Base-by-base conservation (phyloP, 2,888 invertebrate species). In the Pterobdella sp. region DNA sequence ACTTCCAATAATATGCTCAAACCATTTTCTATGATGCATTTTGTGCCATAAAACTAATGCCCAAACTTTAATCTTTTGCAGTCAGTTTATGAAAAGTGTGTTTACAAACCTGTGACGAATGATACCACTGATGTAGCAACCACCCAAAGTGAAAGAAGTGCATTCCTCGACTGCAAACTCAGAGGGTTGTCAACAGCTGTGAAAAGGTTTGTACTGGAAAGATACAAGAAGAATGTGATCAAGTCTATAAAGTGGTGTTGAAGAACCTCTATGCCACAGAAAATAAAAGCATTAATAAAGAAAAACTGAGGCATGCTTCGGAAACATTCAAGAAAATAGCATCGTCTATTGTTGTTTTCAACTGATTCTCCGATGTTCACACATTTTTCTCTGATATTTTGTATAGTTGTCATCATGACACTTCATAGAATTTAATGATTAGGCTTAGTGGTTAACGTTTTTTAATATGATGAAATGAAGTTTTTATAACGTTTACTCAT, bases 61-160 rank as follows among this genome's bases (percentile, higher is more conserved):
- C 63, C n/a, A 7, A 10, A 63, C 7, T 29, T 63, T 63, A 63
- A 63, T 29, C 26, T 1, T 72, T 31, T n/a, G 4, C 84, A 94
- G 94, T 91, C 89, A 83, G 89, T 94, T 10, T 90, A 91, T 56
- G 94, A 95, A 83, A 91, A 92, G 79, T 94, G 94, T 73, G 88
- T 91, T 75, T 95, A 94, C 82, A 87, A 86, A 75, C 88, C 89
- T 68, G 60, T n/a, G 14, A 42, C 49, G 22, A 22, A 7, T 22
- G 22, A 7, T 14, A 56, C 60, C 60, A n/a, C 4, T 26, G 60
- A 56, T 26, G 86, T 87, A 0, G 87, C 88, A 1, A 89, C 89
- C 85, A 94, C 94, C 1, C 84, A 90, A 42, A 92, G 92, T 32
- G 85, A 88, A 36, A 87, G 94, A 73, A 89, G 90, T 0, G 94